Base-by-base conservation (phyloP, 2,113 vertebrate genomes). In the Amphiprion percula region DNA sequence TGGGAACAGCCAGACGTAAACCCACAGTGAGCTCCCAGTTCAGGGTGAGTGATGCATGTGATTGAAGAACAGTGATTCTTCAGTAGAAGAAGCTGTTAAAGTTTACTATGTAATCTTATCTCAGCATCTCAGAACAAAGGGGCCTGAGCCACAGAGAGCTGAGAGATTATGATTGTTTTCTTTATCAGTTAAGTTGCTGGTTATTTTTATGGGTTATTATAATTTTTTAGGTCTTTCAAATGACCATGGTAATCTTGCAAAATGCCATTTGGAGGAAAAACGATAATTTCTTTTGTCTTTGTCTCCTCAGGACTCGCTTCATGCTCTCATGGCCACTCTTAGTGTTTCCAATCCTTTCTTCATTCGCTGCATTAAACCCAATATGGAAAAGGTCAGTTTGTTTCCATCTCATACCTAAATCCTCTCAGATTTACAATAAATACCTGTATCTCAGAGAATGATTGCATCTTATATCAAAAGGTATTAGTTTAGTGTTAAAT, bases 1-100 rank as follows among this genome's bases (percentile, higher is more conserved):
- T 97, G 96, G 97, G 97, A 85, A 97, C 97, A 21, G 96, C 96
- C 85, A 93, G 96, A 74, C 96, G 96, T 75, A 97, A 96, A 83
- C 96, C 97, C 4, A 98, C 97, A 17, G 97, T 98, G 89, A 98
- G 97, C 91, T 97, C 97, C 50, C 97, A 98, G 93, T 98, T 98
- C 94, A 96, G 96, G 94, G 97, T 98, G 91, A 93, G 96, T 46
- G 6, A 66, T 10, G 4, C 12, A 14, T 53, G 12, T 41, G 16
- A 1, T 24, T 19, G 16, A 6, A 7, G 16, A 15, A 12, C 16
- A 17, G 24, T n/a, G 4, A 52, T 1, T 19, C 17, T 21, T 5
- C 7, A 21, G 21, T 52, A 10, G n/a, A 52, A n/a, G 49, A 52
- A 52, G n/a, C 8, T 52, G 16, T 52, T 52, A 49, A 49, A 49